Base-by-base conservation (phyloP, 1,140 invertebrate species). In the Bilobella aurantiaca region DNA sequence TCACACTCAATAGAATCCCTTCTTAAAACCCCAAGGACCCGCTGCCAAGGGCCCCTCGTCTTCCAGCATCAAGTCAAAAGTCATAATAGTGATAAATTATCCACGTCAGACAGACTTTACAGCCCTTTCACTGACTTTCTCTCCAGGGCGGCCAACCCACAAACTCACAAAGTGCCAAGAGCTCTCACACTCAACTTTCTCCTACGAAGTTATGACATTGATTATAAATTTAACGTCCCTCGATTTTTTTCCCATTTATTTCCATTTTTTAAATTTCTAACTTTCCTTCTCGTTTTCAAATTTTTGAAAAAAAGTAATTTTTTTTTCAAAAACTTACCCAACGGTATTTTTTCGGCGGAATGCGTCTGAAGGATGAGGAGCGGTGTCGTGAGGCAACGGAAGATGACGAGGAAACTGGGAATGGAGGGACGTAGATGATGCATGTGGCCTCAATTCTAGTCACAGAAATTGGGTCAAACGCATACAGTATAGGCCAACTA, bases 251-350 rank as follows among this genome's bases (percentile, higher is more conserved):
- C n/a, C n/a, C n/a, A n/a, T n/a, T n/a, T n/a, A n/a, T n/a, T n/a
- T n/a, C n/a, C n/a, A n/a, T n/a, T n/a, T n/a, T n/a, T n/a, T n/a
- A n/a, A n/a, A n/a, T n/a, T n/a, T n/a, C n/a, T n/a, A n/a, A n/a
- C 34, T 18, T 42, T 42, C 18, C 34, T 12, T 42, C 8, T 18
- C 8, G 18, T 42, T 42, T 42, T 42, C 18, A 42, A 42, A 42
- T 42, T 42, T n/a, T n/a, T n/a, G n/a, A n/a, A n/a, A n/a, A n/a
- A n/a, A n/a, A n/a, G n/a, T n/a, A n/a, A n/a, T n/a, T n/a, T n/a
- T n/a, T n/a, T n/a, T n/a, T n/a, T n/a, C n/a, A n/a, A 18, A 42
- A 42, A 5, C 49, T 53, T 53, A 53, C 49, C 49, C 49, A 53
- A 23, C 21, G 49, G 49, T 14, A 53, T 53, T 23, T 53, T 53